Evolutionary conservation across 2,888 invertebrate species (phyloP).

Genomic region (Trachelus stipa): DNA sequence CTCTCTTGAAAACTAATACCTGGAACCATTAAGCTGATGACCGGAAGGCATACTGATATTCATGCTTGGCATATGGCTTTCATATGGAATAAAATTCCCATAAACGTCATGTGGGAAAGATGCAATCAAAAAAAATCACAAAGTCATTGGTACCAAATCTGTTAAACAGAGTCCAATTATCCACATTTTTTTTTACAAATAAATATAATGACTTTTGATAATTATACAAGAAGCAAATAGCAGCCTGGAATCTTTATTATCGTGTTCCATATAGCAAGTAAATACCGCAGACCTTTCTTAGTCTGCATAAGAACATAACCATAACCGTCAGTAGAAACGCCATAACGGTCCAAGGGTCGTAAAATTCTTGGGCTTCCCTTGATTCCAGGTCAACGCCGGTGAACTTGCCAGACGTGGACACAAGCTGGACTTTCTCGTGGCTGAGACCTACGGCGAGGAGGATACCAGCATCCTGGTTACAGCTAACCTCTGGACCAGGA

Average conservation of each 20-base stretch:
- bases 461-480: constrained; percentile 87
- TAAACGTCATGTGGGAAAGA: background rate
- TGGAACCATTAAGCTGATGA: background rate
- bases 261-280: background rate
- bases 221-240: background rate
- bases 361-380: background rate
- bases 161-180: background rate
- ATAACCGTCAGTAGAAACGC: background rate
- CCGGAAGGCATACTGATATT: background rate
- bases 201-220: constrained; percentile 1
- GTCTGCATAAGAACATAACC: background rate
- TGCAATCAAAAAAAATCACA: background rate
- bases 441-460: constrained; percentile 93
- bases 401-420: constrained; percentile 76
- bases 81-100: background rate
- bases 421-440: constrained; percentile 81
- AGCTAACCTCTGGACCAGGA: constrained; percentile 84
- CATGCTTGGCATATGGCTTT: background rate
- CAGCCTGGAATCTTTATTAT: background rate
- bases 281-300: background rate
- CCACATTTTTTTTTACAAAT: background rate
- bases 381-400: constrained; percentile 69
- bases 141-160: background rate
- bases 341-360: background rate
- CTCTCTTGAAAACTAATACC: background rate